These are phyloP conservation scores for Hirudinaria manillensis DNA, from an alignment of 2,888 invertebrate species.

Conservation along the genomic window DNA sequence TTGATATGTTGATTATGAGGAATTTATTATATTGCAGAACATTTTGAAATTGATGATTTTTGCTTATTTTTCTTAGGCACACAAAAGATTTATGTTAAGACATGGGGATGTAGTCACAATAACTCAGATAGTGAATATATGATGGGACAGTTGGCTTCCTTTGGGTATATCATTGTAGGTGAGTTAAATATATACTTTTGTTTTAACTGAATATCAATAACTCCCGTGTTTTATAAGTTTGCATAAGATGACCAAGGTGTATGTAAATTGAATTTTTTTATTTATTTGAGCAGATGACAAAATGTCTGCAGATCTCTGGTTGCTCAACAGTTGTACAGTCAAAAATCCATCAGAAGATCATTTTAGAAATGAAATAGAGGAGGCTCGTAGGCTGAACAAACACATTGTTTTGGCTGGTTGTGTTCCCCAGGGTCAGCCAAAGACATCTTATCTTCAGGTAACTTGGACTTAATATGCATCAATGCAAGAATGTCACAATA, in stretches of 20 bases:
- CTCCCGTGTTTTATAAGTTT: neutral
- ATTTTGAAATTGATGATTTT: neutral
- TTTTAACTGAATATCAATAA: neutral
- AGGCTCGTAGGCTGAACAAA: slow-evolving; percentile 69
- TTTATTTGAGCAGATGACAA: slow-evolving; percentile 24
- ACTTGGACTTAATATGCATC: slow-evolving; percentile 10
- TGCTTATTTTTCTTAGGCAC: slow-evolving; percentile 30
- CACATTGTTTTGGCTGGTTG: slow-evolving; percentile 92
- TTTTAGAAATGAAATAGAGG: slow-evolving; percentile 71
- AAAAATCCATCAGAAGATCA: slow-evolving; percentile 95
- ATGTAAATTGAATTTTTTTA: neutral
- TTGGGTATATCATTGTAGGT: slow-evolving; percentile 75
- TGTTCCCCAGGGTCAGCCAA: slow-evolving; percentile 77
- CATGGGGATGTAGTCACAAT: slow-evolving; percentile 95
- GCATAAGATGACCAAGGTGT: neutral
- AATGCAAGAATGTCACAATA: neutral
- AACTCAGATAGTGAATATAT: slow-evolving; percentile 96
- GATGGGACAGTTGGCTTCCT: slow-evolving; percentile 84
- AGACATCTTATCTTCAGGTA: slow-evolving; percentile 53
- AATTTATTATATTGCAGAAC: neutral
- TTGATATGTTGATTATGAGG: no score
- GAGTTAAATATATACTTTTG: slow-evolving; percentile 22
- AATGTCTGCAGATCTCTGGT: slow-evolving; percentile 76
- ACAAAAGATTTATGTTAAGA: slow-evolving; percentile 38
- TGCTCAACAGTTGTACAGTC: slow-evolving; percentile 94